phyloP scores from a whole-genome alignment of 1,140 invertebrate genomes.

The Schlechtendalia chinensis region DNA sequence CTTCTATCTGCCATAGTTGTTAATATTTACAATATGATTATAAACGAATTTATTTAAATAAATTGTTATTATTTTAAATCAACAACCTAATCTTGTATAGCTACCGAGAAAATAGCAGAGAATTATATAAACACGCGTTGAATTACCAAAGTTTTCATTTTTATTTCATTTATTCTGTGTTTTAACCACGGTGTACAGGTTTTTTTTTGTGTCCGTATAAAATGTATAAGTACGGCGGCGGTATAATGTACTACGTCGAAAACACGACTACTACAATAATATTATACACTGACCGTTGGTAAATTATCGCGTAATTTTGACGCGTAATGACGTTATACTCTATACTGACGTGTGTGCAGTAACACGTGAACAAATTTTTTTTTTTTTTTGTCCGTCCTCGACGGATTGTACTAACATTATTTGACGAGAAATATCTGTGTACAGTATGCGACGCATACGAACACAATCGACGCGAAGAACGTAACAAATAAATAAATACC shows the following conservation, averaged over 20 bases:
- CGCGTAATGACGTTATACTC: neutral
- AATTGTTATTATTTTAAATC: no score
- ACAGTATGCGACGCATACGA: neutral
- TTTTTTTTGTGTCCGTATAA: no score
- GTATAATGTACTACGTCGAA: neutral
- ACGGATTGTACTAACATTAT: neutral
- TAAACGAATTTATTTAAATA: no score
- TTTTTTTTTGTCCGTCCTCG: neutral
- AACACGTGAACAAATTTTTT: neutral
- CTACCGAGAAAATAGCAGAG: no score
- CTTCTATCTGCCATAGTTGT: no score
- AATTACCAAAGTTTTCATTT: no score
- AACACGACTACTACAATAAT: neutral
- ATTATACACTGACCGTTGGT: neutral
- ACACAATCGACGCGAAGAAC: neutral
- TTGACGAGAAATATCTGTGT: constrained; percentile 11
- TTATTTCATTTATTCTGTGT: neutral
- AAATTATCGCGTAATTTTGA: neutral
- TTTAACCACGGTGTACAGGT: neutral
- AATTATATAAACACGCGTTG: no score
- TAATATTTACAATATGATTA: no score
- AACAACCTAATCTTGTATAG: no score
- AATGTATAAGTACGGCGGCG: no score
- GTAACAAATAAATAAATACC: neutral
- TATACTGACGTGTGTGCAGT: neutral